Base-by-base conservation (phyloP, 2,888 invertebrate genomes). In the Catocala fraxini region DNA sequence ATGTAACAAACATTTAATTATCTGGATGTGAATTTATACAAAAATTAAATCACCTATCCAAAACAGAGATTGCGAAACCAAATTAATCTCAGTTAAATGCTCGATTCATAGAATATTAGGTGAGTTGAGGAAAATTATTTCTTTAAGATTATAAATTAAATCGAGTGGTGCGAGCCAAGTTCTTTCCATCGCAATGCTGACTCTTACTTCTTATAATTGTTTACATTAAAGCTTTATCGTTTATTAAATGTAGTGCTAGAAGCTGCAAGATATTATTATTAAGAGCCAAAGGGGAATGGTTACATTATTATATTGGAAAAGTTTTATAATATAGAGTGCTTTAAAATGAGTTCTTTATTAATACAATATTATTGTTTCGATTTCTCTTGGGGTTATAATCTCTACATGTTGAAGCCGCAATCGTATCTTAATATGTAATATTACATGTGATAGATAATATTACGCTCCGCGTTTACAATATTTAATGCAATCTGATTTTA, bases 141-240 rank as follows among this genome's bases (percentile, higher is more conserved):
- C 48, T 58, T 74, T 69, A 47, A 45, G 51, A 59, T 46, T 74
- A 69, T 52, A 68, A 68, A 70, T 75, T 71, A 71, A 63, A 55
- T 67, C 53, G 54, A 72, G 60, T 74, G 62, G 35, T 39, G 48
- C 42, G 56, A 35, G 51, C 35, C 59, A 59, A 71, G 65, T 62
- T 52, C 52, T 65, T 62, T 53, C 57, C 42, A 53, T 53, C 49
- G 41, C 58, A 46, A 6, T 48, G 45, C 59, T 71, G 49, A 55
- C 55, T 58, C 47, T 47, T 55, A 47, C 35, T 54, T 60, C 63
- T 51, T 13, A 47, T 53, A 9, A 39, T 58, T 74, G 54, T 69
- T 63, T 62, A 49, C 43, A 45, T 11, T 55, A 59, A 59, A 60
- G 42, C 48, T 48, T 59, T 15, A 67, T 46, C 35, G 51, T 61